Evolutionary conservation across 1,140 invertebrate genomes (phyloP).

Genomic region (Acromyrmex heyeri): DNA sequence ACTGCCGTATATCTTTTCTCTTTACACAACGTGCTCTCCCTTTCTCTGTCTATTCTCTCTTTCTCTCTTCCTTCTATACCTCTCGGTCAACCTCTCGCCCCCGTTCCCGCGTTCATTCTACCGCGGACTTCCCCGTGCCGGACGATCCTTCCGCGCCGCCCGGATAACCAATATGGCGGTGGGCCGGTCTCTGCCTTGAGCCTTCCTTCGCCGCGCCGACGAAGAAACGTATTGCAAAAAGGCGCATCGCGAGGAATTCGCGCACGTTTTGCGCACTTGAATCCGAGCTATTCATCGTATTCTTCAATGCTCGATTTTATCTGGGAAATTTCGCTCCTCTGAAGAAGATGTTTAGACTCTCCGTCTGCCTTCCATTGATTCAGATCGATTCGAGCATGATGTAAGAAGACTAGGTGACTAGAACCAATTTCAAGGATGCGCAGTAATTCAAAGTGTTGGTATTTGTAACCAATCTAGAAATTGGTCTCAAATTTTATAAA

Average conservation of each 20-base stretch:
- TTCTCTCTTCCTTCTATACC: conserved; percentile 17
- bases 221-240: conserved; percentile 44
- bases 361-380: conserved; percentile 7
- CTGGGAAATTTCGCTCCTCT: conserved; percentile 13
- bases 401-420: too few species aligned
- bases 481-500: too few species aligned
- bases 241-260: neutral
- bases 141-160: conserved; percentile 46
- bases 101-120: conserved; percentile 63
- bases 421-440: too few species aligned
- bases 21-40: conserved; percentile 26
- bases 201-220: conserved; percentile 43
- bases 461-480: too few species aligned
- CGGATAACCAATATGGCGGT: conserved; percentile 41
- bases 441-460: too few species aligned
- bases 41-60: conserved; percentile 21
- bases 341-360: conserved; percentile 18
- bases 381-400: neutral
- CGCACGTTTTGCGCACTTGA: conserved; percentile 42
- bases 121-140: conserved; percentile 59
- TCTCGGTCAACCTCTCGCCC: conserved; percentile 52
- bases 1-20: conserved; percentile 35
- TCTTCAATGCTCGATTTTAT: conserved; percentile 15
- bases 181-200: neutral
- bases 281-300: neutral